Evolutionary conservation across 2,113 vertebrate genomes (phyloP).

Genomic region (Octodon degus): DNA sequence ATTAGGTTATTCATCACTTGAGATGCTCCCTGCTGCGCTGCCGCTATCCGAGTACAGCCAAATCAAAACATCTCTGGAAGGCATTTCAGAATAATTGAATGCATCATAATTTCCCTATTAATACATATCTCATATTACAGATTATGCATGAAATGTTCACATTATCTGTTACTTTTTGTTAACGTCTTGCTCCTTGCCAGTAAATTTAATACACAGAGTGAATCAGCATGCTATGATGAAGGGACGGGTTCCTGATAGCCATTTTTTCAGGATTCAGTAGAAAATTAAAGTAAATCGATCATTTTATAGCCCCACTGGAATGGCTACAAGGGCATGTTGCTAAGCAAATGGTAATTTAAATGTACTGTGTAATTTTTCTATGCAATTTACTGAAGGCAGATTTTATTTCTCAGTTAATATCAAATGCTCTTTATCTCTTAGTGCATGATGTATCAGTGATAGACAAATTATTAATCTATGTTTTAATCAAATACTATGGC

Average conservation of each 20-base stretch:
- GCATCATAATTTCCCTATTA: conserved; percentile 99
- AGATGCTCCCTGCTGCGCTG: conserved; percentile 92
- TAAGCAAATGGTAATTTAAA: conserved; percentile 95
- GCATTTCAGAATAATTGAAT: conserved; percentile 98
- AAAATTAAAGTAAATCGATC: conserved; percentile 95
- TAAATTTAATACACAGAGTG: conserved; percentile 93
- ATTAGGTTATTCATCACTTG: conserved; percentile 99
- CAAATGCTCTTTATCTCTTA: conserved; percentile 89
- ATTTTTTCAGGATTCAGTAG: conserved; percentile 90
- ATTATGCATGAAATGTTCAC: conserved; percentile 95
- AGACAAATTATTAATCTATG: conserved; percentile 90
- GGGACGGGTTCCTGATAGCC: conserved; percentile 90
- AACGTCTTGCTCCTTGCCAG: conserved; percentile 93
- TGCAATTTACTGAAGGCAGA: conserved; percentile 91
- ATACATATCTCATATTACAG: conserved; percentile 97
- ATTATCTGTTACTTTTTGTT: conserved; percentile 96
- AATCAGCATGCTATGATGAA: conserved; percentile 91
- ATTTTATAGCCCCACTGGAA: conserved; percentile 91
- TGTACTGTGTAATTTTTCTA: conserved; percentile 92
- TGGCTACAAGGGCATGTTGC: conserved; percentile 91
- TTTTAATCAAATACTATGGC: conserved; percentile 85
- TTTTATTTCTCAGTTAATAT: conserved; percentile 91
- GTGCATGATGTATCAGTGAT: conserved; percentile 88
- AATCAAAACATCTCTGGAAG: conserved; percentile 99
- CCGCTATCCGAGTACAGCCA: conserved; percentile 92